phyloP scores from a whole-genome alignment of 2,888 invertebrate species.

The Orthosia gothica region DNA sequence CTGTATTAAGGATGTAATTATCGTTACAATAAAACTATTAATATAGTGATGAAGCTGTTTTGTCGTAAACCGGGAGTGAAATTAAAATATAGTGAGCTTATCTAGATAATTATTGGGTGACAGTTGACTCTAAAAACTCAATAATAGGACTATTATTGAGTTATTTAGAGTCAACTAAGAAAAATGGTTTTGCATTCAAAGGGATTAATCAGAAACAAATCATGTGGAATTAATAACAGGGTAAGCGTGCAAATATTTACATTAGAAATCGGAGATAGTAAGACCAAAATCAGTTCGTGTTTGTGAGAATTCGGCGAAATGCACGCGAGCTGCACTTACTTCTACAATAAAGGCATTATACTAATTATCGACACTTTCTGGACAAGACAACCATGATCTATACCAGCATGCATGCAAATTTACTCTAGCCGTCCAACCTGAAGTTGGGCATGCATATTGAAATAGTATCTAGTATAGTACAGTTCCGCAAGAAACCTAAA shows the following conservation, averaged over 20 bases:
- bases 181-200: neutral
- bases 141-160: too few relatives aligned
- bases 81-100: slow-evolving; percentile 22
- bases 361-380: neutral
- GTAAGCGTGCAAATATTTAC: slow-evolving; percentile 45
- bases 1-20: slow-evolving; percentile 60
- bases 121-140: too few relatives aligned
- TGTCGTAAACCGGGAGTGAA: slow-evolving; percentile 28
- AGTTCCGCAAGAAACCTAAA: neutral
- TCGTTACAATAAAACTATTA: slow-evolving; percentile 60
- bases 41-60: slow-evolving; percentile 39
- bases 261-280: slow-evolving; percentile 27
- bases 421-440: neutral
- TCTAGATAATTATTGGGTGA: slow-evolving; percentile 14
- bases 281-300: slow-evolving; percentile 34
- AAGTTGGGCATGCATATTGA: neutral
- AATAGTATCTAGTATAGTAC: neutral
- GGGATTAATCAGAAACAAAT: neutral
- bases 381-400: neutral
- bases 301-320: slow-evolving; percentile 36
- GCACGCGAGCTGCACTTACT: slow-evolving; percentile 27
- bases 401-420: too few relatives aligned
- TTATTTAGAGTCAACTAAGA: too few relatives aligned
- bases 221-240: neutral
- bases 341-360: neutral